Evolutionary conservation across 1,140 invertebrate genomes (phyloP), one percentile per base, ranked within the genome.

Genomic region (Drosophila azteca): DNA sequence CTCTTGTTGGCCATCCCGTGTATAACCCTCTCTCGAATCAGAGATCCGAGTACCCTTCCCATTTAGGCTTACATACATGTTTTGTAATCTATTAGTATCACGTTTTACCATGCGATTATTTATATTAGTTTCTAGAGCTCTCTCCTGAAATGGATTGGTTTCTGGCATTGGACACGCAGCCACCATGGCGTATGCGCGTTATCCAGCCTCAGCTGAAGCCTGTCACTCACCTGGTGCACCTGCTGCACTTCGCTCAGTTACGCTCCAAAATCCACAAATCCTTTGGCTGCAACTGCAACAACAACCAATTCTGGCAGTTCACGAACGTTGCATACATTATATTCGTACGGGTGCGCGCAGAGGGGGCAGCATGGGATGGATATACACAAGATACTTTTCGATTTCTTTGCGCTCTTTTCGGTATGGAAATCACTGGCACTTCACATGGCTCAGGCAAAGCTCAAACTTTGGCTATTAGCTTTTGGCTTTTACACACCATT

Each of bases 211-310:
- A 20, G 55, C 50, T 26, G 31, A 43, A 31, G 13, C 9, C 9
- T 29, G 8, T 49, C 35, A 46, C 4, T 9, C 53, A 87, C 82
- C 82, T 87, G 67, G 82, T 87, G 82, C 82, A 79, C 60, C 73
- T 87, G 73, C 62, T 77, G 77, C 79, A 76, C 31, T 66, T 43
- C 41, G 45, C 54, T 85, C 74, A 87, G 58, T 70, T 59, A 60
- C 63, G 73, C 54, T 84, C 66, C 69, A 90, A 85, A 85, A 90
- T 90, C 88, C 88, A 90, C 83, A 90, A 90, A 85, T 90, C 88
- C 80, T 90, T 90, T 75, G 88, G 88, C 78, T 90, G 88, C 75
- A 90, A 90, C 52, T 81, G 80, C 83, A 90, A 88, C 75, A 90
- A 90, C 78, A 90, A 85, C 80, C 88, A 85, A 88, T 90, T 85